These are phyloP conservation scores for Nothoprocta perdicaria DNA, from an alignment of 2,113 vertebrate genomes.

Conservation along the genomic window DNA sequence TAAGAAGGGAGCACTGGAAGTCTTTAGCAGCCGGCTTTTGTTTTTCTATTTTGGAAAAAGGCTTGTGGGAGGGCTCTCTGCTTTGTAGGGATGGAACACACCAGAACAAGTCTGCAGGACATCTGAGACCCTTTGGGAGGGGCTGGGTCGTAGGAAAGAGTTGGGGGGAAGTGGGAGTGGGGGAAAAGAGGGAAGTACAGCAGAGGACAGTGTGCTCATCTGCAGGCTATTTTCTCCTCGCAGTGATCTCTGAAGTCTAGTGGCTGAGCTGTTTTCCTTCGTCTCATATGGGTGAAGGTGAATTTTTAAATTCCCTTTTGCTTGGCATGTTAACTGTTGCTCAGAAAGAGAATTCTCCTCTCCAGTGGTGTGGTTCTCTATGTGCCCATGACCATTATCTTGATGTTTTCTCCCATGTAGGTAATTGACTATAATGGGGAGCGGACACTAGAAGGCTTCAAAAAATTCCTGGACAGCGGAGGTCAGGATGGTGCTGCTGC, in stretches of 20 bases:
- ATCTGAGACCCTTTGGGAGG: background rate
- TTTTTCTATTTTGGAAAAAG: background rate
- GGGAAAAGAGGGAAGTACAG: constrained; percentile 2
- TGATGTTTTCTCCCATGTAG: constrained; percentile 61
- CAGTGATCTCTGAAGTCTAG: constrained; percentile 69
- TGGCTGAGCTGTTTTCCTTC: constrained; percentile 71
- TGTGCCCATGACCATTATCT: background rate
- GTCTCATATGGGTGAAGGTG: constrained; percentile 70
- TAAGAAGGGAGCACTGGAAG: background rate
- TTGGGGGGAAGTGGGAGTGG: background rate
- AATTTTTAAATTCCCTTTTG: constrained; percentile 71
- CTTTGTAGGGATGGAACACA: background rate
- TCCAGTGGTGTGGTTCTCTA: background rate
- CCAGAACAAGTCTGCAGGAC: background rate
- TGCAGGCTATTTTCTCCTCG: constrained; percentile 68
- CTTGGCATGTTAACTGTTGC: constrained; percentile 65
- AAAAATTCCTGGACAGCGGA: constrained; percentile 94
- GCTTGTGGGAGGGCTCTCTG: background rate
- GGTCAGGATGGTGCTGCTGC: constrained; percentile 92
- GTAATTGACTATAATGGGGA: constrained; percentile 97
- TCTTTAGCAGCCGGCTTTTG: background rate
- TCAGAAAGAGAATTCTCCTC: constrained; percentile 64
- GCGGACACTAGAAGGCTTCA: constrained; percentile 93
- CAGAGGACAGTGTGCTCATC: constrained; percentile 58
- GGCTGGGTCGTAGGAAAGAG: background rate